phyloP scores from a whole-genome alignment of 1,140 invertebrate genomes.

The Ceratitis capitata region DNA sequence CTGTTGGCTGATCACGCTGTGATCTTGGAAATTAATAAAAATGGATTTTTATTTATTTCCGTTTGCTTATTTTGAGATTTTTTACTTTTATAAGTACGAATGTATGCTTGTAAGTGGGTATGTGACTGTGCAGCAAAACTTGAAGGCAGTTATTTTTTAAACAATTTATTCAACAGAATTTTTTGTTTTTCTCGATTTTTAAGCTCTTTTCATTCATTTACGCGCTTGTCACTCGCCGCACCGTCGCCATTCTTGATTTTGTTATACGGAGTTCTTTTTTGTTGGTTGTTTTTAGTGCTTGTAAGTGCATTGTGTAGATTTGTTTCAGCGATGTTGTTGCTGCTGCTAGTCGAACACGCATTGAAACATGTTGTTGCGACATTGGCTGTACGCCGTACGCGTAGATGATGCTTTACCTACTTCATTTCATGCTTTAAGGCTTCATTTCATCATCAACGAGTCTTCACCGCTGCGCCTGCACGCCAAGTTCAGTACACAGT shows the following conservation, averaged over 20 bases:
- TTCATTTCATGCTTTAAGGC: conserved; percentile 31
- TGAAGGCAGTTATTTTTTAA: neutral
- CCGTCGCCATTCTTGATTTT: neutral
- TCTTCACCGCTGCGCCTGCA: neutral
- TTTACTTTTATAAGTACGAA: neutral
- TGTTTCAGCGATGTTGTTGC: conserved; percentile 44
- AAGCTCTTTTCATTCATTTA: conserved; percentile 36
- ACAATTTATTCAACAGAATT: neutral
- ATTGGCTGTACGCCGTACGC: neutral
- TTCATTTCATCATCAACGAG: neutral
- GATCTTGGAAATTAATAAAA: conserved; percentile 38
- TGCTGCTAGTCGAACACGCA: conserved; percentile 64
- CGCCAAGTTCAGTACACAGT: neutral
- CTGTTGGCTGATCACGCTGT: conserved; percentile 20
- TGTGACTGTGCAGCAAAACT: neutral
- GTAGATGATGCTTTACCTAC: neutral
- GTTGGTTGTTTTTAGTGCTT: conserved; percentile 5
- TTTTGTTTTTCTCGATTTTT: conserved; percentile 33
- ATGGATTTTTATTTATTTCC: conserved; percentile 18
- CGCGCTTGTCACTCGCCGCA: neutral
- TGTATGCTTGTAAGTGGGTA: neutral
- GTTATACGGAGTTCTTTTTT: no score
- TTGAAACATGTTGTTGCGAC: conserved; percentile 54
- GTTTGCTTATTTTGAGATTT: neutral
- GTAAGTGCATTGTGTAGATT: conserved; percentile 35